Conservation (phyloP, 2,113 vertebrate genomes). For the Coracopsis vasa region DNA sequence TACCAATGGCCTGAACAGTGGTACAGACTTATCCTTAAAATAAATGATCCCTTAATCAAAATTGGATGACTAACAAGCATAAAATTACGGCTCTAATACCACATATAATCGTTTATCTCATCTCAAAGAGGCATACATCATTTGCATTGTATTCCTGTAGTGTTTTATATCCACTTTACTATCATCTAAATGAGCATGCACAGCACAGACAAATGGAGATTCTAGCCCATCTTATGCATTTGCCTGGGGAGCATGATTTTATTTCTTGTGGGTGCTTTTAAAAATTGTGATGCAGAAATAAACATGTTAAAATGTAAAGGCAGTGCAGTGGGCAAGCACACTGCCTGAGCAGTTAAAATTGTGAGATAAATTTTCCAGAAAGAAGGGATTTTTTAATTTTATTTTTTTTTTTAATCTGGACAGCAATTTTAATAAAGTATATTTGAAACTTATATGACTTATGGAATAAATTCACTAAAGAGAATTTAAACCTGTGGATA, state of each 20-base stretch:
- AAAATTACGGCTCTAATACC: constrained; percentile 36
- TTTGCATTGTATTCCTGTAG: constrained; percentile 35
- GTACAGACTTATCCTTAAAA: constrained; percentile 16
- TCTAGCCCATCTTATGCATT: background rate
- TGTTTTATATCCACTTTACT: constrained; percentile 30
- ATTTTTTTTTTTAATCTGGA: background rate
- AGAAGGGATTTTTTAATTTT: background rate
- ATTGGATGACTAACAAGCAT: constrained; percentile 50
- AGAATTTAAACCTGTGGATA: background rate
- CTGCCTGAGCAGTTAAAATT: background rate
- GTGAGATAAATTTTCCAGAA: background rate
- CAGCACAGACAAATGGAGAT: constrained; percentile 29
- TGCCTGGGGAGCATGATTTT: background rate
- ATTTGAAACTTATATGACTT: background rate
- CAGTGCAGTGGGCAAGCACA: background rate
- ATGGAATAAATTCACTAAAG: background rate
- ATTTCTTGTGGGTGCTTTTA: background rate
- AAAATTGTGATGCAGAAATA: constrained; percentile 6
- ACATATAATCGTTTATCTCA: constrained; percentile 38
- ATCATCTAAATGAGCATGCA: constrained; percentile 50
- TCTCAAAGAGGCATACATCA: constrained; percentile 34
- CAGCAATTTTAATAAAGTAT: background rate
- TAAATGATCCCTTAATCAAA: constrained; percentile 50
- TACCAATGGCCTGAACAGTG: background rate
- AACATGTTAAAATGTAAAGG: background rate